phyloP scores from a whole-genome alignment of 2,797 vertebrate genomes.

The Hapalemur alaotrensis region DNA sequence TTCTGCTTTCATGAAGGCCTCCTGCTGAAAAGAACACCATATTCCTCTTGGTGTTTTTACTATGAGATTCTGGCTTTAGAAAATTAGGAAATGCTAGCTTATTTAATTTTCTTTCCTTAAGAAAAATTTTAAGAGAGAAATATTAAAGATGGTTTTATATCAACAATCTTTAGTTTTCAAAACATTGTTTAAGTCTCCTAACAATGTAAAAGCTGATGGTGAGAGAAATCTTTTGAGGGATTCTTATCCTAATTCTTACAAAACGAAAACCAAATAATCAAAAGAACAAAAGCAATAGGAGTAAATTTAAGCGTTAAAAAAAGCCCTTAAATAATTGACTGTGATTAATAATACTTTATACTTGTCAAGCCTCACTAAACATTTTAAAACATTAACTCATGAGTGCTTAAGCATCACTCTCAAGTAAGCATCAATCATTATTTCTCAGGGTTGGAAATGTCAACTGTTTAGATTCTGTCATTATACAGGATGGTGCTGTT shows the following conservation, averaged over 20 bases:
- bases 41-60: background rate
- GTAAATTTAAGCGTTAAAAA: background rate
- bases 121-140: background rate
- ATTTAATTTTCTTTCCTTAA: background rate
- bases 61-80: background rate
- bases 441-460: background rate
- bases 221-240: background rate
- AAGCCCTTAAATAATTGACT: background rate
- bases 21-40: background rate
- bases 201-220: background rate
- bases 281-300: background rate
- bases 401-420: background rate
- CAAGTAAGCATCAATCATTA: conserved; percentile 34
- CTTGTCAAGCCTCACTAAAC: conserved; percentile 1
- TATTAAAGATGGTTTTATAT: conserved; percentile 4
- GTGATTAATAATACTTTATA: conserved; percentile 8
- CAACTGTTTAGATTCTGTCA: conserved; percentile 33
- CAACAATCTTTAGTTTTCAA: conserved; percentile 15
- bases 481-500: background rate
- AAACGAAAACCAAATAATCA: conserved; percentile 21
- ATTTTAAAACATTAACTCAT: conserved; percentile 39
- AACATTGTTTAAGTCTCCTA: background rate
- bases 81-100: background rate
- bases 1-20: background rate
- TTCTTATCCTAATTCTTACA: conserved; percentile 14